phyloP scores from a whole-genome alignment of 1,140 invertebrate species.

The Drosophila parvula region DNA sequence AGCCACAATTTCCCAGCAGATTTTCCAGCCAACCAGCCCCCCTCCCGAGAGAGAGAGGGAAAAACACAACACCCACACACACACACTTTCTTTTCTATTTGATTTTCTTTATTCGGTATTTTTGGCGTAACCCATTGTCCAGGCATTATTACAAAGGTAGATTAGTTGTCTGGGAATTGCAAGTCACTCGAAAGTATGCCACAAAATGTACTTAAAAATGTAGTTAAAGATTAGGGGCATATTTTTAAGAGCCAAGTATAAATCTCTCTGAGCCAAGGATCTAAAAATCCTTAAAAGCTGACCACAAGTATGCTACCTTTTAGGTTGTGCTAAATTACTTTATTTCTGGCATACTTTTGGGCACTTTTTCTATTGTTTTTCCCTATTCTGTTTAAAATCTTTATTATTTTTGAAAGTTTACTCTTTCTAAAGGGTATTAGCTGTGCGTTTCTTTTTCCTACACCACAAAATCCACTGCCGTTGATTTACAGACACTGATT shows the following conservation, averaged over 20 bases:
- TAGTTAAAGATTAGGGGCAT: no score
- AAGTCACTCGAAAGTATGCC: no score
- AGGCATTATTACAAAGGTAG: background rate
- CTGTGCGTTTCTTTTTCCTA: background rate
- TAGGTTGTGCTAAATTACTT: no score
- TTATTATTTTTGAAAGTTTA: no score
- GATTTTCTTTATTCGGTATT: constrained; percentile 31
- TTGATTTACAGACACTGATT: constrained; percentile 75
- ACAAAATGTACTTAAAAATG: background rate
- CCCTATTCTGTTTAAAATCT: background rate
- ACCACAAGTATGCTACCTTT: no score
- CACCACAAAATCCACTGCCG: constrained; percentile 20
- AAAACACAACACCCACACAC: constrained; percentile 17
- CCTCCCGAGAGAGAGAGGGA: background rate
- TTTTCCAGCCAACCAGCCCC: background rate
- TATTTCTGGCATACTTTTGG: background rate
- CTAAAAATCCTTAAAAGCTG: no score
- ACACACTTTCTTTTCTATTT: constrained; percentile 34
- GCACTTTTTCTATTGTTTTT: no score
- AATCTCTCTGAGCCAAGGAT: no score
- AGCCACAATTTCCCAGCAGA: constrained; percentile 9
- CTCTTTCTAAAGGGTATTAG: background rate
- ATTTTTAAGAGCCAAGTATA: no score
- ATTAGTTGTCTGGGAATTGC: background rate
- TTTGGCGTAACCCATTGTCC: constrained; percentile 4